These are phyloP conservation scores for Netelia melanura DNA, from an alignment of 2,888 invertebrate species.

Conservation along the genomic window DNA sequence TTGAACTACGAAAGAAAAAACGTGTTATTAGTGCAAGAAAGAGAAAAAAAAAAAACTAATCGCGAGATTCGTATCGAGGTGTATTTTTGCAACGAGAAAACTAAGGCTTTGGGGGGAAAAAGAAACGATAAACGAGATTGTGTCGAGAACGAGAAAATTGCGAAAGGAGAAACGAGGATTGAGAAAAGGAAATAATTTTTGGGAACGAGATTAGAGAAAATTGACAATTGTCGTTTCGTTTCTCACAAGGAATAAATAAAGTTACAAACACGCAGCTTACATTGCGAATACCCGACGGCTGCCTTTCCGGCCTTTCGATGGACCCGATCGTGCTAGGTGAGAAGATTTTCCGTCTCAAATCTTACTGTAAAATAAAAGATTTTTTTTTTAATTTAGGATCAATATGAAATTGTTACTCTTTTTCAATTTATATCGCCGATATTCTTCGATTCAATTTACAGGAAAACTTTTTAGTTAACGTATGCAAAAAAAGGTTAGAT, in stretches of 20 bases:
- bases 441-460: neutral
- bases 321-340: slow-evolving; percentile 82
- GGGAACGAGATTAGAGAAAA: neutral
- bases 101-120: neutral
- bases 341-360: slow-evolving; percentile 47
- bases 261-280: slow-evolving; percentile 54
- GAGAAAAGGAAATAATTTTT: slow-evolving; percentile 1
- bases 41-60: neutral
- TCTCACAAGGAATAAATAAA: slow-evolving; percentile 44
- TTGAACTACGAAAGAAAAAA: neutral
- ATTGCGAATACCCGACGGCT: slow-evolving; percentile 75
- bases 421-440: neutral
- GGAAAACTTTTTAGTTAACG: neutral
- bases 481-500: neutral
- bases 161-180: neutral
- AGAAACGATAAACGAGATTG: neutral
- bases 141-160: neutral
- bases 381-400: neutral
- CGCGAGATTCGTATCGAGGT: neutral
- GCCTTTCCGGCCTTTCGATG: slow-evolving; percentile 76
- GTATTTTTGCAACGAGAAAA: neutral
- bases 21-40: neutral
- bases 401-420: neutral
- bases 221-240: slow-evolving; percentile 6
- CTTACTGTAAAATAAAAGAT: neutral